Evolutionary conservation across 2,888 invertebrate species (phyloP).

Genomic region (Phyllotreta cruciferae): DNA sequence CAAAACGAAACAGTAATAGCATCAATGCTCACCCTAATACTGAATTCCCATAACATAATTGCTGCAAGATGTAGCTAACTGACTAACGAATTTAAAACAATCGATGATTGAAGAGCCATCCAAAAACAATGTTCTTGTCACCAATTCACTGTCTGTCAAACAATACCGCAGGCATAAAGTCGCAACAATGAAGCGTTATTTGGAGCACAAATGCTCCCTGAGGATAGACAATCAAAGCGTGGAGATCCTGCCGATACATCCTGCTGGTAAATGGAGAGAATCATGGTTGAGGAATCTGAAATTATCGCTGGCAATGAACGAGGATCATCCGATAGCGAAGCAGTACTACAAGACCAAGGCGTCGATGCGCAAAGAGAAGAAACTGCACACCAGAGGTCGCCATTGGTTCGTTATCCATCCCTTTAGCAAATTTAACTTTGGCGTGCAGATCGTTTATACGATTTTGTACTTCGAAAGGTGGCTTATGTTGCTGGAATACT

Average conservation of each 20-base stretch:
- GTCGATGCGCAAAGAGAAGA: slow-evolving; percentile 21
- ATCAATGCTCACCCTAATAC: too few species aligned
- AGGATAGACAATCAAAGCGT: neutral
- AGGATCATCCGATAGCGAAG: slow-evolving; percentile 21
- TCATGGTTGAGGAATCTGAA: slow-evolving; percentile 6
- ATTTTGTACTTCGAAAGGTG: slow-evolving; percentile 4
- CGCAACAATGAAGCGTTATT: neutral
- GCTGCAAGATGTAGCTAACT: too few species aligned
- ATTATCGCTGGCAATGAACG: slow-evolving; percentile 17
- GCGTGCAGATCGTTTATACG: slow-evolving; percentile 17
- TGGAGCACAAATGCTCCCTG: slow-evolving; percentile 1
- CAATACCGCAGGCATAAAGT: neutral
- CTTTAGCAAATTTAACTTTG: slow-evolving; percentile 25
- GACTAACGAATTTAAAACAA: too few species aligned
- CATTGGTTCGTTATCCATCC: slow-evolving; percentile 34
- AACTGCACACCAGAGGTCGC: slow-evolving; percentile 25
- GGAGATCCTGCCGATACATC: slow-evolving; percentile 1
- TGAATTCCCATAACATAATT: too few species aligned
- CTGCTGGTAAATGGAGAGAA: slow-evolving; percentile 1
- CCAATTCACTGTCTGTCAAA: too few species aligned
- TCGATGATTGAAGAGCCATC: too few species aligned
- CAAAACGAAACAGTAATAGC: too few species aligned
- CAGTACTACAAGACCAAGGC: slow-evolving; percentile 24
- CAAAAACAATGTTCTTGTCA: too few species aligned
- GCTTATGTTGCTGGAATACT: neutral